Percentiles rank a stretch among this genome's conserved stretches.
Evolutionary conservation across 2,113 vertebrate species (phyloP).

Genomic region (Larimichthys polyactis): DNA sequence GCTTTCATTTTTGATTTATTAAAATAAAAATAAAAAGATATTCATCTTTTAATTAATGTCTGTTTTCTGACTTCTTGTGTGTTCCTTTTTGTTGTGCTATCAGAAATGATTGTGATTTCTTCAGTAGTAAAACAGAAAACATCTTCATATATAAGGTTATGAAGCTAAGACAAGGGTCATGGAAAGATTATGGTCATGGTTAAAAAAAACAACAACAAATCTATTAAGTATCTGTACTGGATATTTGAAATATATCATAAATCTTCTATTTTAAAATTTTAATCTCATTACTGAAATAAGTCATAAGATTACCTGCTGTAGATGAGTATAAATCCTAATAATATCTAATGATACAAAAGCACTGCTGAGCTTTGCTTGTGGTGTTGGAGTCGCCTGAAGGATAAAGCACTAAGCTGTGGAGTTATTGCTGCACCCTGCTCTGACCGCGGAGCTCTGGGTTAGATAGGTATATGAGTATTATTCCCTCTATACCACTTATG

Average conservation of each 20-base stretch:
- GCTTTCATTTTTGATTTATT: too few species aligned
- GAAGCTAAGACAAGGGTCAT: too few species aligned
- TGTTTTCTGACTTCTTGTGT: too few species aligned
- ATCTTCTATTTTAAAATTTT: not conserved
- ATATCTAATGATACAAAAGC: not conserved
- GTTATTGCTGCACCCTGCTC: conserved; percentile 33
- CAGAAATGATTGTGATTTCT: too few species aligned
- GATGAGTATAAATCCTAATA: not conserved
- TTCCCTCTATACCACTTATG: conserved; percentile 38
- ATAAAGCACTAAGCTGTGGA: conserved; percentile 31
- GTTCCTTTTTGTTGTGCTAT: too few species aligned
- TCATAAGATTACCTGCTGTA: not conserved
- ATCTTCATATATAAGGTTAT: too few species aligned
- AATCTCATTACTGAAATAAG: not conserved
- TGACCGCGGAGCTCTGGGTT: conserved; percentile 10
- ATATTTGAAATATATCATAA: too few species aligned
- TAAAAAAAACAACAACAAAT: too few species aligned
- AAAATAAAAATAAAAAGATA: too few species aligned
- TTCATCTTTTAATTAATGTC: too few species aligned
- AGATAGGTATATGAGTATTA: conserved; percentile 30
- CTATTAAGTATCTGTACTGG: not conserved
- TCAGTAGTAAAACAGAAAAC: too few species aligned
- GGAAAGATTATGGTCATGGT: too few species aligned
- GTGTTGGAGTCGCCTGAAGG: conserved; percentile 5
- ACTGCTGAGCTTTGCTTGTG: not conserved